Evolutionary conservation across 2,113 vertebrate genomes (phyloP), one percentile per base, ranked within the genome.

Genomic region (Passer montanus): DNA sequence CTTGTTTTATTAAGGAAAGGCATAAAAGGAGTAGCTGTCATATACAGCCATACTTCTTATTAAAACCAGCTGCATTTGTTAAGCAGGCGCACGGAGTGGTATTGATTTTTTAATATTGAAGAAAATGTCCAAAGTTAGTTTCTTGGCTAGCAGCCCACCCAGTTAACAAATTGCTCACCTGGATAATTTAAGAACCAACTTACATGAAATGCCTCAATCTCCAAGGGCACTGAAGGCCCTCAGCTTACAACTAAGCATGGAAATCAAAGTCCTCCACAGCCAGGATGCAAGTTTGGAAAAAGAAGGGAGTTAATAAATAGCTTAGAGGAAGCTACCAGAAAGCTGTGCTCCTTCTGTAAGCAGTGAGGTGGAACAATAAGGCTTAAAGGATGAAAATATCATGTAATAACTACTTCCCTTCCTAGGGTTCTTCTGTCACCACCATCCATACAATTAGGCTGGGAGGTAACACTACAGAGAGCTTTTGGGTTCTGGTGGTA

Each of bases 381-480:
- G 41, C 13, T 82, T 84, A 96, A 88, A 56, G 26, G 56, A 94
- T 86, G 67, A 97, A 96, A 91, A 92, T 82, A 89, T 69, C 87
- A 87, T 20, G 53, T 58, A 90, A 95, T 86, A 63, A 94, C 62
- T 78, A 46, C 43, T 95, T 95, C 70, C 67, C 47, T 85, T 81
- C 72, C 47, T 13, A 76, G 1, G 69, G 64, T 30, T 91, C 96
- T 96, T 84, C 76, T 68, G 50, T 59, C 11, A 39, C 91, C 74
- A 93, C 95, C 72, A 58, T 87, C 76, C 73, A 56, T 41, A 58
- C 41, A 56, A 35, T 80, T 59, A 78, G 66, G 81, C 37, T 43
- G 30, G 17, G 79, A 94, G 73, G 77, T 60, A 86, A 84, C 21
- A 18, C 47, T 35, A 60, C 49, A 63, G 58, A 76, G 17, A 93